These are phyloP conservation scores for Lordiphosa collinella DNA, from an alignment of 1,140 invertebrate species.

Conservation along the genomic window DNA sequence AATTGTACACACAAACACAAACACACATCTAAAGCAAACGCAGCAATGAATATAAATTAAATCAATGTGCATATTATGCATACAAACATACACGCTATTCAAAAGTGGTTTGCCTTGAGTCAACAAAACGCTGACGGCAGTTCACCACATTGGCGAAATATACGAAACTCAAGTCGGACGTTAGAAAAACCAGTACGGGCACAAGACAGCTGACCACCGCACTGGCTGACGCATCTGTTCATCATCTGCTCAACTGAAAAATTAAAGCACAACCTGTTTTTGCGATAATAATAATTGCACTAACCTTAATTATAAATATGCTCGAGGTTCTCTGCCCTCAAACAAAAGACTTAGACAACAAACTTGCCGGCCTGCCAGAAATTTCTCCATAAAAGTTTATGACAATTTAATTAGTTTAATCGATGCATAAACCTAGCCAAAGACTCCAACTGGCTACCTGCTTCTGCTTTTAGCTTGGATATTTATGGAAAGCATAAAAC, in stretches of 20 bases:
- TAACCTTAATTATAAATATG: constrained; percentile 38
- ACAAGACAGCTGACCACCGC: constrained; percentile 31
- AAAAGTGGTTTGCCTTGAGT: constrained; percentile 42
- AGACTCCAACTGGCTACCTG: constrained; percentile 1
- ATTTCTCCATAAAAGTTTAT: constrained; percentile 43
- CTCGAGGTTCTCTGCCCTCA: neutral
- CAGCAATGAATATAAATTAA: constrained; percentile 43
- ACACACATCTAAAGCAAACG: constrained; percentile 19
- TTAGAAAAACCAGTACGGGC: constrained; percentile 29
- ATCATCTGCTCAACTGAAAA: neutral
- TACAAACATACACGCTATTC: neutral
- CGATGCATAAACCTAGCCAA: constrained; percentile 54
- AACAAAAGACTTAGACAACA: constrained; percentile 48
- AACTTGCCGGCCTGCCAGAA: constrained; percentile 26
- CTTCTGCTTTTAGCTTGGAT: constrained; percentile 31
- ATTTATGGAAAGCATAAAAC: constrained; percentile 70
- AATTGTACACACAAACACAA: too few species aligned
- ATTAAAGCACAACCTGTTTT: constrained; percentile 3
- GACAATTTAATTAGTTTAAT: constrained; percentile 76
- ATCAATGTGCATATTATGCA: constrained; percentile 35
- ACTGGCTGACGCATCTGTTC: constrained; percentile 38
- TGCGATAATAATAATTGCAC: constrained; percentile 17
- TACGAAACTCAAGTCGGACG: constrained; percentile 1
- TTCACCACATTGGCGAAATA: neutral
- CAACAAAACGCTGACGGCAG: constrained; percentile 6